These are phyloP conservation scores for Eurypyga helias DNA, from an alignment of 2,113 vertebrate genomes.

Conservation along the genomic window DNA sequence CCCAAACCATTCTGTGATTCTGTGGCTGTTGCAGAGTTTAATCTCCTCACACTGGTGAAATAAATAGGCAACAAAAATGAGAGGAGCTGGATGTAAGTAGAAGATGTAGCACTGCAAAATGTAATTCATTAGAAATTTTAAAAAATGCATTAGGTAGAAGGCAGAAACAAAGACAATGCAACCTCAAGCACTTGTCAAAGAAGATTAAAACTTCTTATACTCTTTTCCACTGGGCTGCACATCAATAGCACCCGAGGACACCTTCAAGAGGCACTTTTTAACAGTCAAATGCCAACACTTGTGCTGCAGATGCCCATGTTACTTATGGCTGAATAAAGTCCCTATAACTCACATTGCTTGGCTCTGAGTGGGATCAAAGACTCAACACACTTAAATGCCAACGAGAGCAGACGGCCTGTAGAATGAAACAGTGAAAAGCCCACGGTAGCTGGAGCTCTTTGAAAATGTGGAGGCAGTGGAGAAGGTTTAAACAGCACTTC, in stretches of 20 bases:
- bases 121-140: neutral
- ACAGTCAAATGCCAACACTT: neutral
- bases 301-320: neutral
- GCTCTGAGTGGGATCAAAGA: neutral
- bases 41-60: neutral
- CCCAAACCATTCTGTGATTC: too few relatives aligned
- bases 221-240: neutral
- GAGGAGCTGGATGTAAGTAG: neutral
- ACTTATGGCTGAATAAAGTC: neutral
- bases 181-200: neutral
- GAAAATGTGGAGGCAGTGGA: neutral
- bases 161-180: neutral
- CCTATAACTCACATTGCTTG: neutral
- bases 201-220: neutral
- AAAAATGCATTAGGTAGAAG: neutral
- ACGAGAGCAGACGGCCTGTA: neutral
- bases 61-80: neutral
- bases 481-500: constrained; percentile 17
- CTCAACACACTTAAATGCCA: neutral
- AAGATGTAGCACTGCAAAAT: neutral
- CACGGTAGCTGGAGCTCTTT: neutral
- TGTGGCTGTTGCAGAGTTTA: neutral
- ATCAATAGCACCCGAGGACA: neutral
- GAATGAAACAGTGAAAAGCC: neutral
- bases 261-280: neutral